Evolutionary conservation across 2,888 invertebrate genomes (phyloP), one percentile per base, ranked within the genome.

Genomic region (Adelphocoris suturalis): DNA sequence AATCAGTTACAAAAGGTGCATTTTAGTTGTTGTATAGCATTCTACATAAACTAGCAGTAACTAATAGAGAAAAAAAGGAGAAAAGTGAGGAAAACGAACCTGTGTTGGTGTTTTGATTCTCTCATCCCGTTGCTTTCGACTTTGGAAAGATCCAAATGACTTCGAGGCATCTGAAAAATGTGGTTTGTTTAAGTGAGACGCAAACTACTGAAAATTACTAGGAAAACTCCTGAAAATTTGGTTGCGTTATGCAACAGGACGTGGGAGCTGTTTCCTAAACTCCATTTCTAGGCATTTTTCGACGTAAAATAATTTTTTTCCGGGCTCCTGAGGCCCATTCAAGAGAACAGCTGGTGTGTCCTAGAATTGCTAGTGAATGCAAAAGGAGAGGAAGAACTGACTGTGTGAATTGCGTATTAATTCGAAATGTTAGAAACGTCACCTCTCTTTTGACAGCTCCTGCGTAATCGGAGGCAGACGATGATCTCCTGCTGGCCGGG

Each of bases 381-480:
- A 4, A 61, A 7, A 61, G 37, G 3, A 37, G 37, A 4, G 37
- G 3, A 37, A 37, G 37, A 37, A 37, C 2, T 4, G 37, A 37
- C 2, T 4, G 37, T 2, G 37, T 7, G 37, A 37, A 37, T 37
- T 37, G 37, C 2, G 37, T 4, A 37, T 37, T 37, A 7, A 37
- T 37, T 37, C 7, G 7, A 37, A 37, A 37, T 37, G 37, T 37
- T 7, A 37, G 37, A 4, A 37, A 37, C 37, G 27, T 23, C 19
- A 91, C 91, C 81, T 91, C 91, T 86, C 91, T 84, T 68, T 90
- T 91, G 61, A 90, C 76, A 61, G 91, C 90, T 16, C 91, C 91
- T 37, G 91, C 95, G 92, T 96, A 96, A 92, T 96, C 96, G 0
- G 96, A 95, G 9, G 96, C 96, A 9, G 95, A 96, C 7, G 96